phyloP scores from a whole-genome alignment of 2,113 vertebrate species.

The Lagopus leucura region DNA sequence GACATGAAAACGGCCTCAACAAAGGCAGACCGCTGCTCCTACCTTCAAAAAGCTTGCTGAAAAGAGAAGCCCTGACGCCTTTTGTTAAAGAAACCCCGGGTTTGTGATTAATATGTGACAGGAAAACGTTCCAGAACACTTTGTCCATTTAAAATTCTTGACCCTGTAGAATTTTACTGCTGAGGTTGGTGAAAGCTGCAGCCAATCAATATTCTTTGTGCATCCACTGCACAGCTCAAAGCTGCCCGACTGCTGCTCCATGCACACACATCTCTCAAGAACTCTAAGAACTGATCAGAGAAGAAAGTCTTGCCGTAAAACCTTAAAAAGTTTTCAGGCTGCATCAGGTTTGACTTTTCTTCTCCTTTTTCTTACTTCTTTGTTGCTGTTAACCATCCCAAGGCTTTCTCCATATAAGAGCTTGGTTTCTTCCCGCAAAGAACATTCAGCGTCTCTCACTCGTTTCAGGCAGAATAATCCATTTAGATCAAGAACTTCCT shows the following conservation, averaged over 20 bases:
- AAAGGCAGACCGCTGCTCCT: not conserved
- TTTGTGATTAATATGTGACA: not conserved
- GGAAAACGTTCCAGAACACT: not conserved
- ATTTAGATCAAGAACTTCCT: not conserved
- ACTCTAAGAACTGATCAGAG: not conserved
- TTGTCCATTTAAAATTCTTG: not conserved
- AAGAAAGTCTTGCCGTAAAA: not conserved
- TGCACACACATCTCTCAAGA: not conserved
- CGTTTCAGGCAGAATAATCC: not conserved
- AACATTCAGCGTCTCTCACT: not conserved
- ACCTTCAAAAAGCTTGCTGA: not conserved
- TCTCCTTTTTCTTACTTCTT: not conserved
- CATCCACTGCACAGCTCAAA: not conserved
- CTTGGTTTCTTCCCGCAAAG: not conserved
- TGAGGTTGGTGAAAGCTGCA: conserved; percentile 12
- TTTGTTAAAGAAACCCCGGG: not conserved
- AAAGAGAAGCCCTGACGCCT: not conserved
- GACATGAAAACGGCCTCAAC: not conserved
- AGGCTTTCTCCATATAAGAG: not conserved
- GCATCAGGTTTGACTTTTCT: not conserved
- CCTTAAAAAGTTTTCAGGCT: not conserved
- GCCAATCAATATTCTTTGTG: conserved; percentile 31
- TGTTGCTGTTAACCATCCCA: not conserved
- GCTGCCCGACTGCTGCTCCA: conserved; percentile 15
- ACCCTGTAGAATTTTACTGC: not conserved